phyloP scores from a whole-genome alignment of 2,888 invertebrate species.

The Thysanoteuthis rhombus region DNA sequence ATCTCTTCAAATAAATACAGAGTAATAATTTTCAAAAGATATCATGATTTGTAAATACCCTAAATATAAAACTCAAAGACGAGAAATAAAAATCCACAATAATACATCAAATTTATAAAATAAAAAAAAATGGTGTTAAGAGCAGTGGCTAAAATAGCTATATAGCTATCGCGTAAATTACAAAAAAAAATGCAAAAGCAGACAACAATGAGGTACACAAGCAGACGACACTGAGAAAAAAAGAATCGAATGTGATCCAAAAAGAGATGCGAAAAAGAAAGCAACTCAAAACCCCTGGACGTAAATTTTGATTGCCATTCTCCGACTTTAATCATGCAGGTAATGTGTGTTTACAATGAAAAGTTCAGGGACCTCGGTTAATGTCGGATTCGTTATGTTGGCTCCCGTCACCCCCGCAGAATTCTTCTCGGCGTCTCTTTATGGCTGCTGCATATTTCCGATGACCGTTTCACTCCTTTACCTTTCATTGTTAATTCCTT shows the following conservation, averaged over 20 bases:
- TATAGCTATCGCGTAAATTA: neutral
- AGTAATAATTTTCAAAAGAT: no score
- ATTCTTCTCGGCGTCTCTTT: neutral
- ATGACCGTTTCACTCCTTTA: neutral
- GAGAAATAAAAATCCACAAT: neutral
- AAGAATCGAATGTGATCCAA: neutral
- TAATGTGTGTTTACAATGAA: slow-evolving; percentile 12
- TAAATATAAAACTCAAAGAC: neutral
- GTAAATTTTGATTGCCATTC: neutral
- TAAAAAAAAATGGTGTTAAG: neutral
- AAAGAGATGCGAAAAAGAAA: neutral
- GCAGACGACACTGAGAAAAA: neutral
- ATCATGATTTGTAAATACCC: neutral
- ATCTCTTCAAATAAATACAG: no score
- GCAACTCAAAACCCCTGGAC: neutral
- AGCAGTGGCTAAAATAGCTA: neutral
- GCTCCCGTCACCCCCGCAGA: neutral
- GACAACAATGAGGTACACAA: no score
- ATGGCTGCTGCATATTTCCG: neutral
- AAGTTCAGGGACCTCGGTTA: neutral
- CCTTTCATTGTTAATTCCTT: neutral
- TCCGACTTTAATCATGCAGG: neutral
- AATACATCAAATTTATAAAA: neutral
- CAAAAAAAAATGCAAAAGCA: neutral
- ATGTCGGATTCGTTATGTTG: neutral